phyloP scores from a whole-genome alignment of 2,113 vertebrate species.

The Pao palembangensis region DNA sequence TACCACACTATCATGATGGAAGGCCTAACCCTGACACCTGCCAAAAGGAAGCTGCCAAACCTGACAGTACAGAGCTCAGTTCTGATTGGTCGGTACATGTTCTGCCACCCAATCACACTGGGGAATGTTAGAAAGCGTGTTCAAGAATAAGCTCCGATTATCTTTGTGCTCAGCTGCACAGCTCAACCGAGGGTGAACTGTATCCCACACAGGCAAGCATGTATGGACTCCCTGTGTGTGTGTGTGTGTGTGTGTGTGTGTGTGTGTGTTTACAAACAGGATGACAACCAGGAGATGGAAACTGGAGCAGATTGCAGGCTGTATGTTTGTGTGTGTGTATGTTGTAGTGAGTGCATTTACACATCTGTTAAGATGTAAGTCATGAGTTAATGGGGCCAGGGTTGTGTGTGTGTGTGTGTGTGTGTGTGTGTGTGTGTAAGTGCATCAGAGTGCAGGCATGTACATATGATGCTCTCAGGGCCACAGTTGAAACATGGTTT shows the following conservation, averaged over 20 bases:
- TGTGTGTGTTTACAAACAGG: constrained; percentile 28
- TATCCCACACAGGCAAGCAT: background rate
- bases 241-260: constrained; percentile 10
- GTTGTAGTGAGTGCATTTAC: constrained; percentile 21
- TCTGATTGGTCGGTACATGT: background rate
- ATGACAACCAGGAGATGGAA: constrained; percentile 5
- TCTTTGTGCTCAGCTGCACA: constrained; percentile 17
- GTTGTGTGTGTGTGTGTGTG: constrained; percentile 12
- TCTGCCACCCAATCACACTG: background rate
- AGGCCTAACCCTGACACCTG: too few species aligned
- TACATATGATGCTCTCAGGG: constrained; percentile 23
- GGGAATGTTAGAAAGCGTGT: background rate
- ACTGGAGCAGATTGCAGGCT: constrained; percentile 23
- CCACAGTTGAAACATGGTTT: constrained; percentile 39
- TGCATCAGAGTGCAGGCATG: constrained; percentile 15
- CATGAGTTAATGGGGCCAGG: constrained; percentile 50
- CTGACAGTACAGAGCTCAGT: too few species aligned
- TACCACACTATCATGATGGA: too few species aligned
- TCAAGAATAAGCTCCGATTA: constrained; percentile 8
- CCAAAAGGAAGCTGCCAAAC: too few species aligned
- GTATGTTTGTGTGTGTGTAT: background rate
- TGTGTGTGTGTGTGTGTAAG: constrained; percentile 13
- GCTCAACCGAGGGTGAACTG: constrained; percentile 20
- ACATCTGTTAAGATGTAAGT: constrained; percentile 44
- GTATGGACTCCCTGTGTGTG: constrained; percentile 13